These are phyloP conservation scores for Ichneumon xanthorius DNA, from an alignment of 2,888 invertebrate genomes.

Conservation along the genomic window DNA sequence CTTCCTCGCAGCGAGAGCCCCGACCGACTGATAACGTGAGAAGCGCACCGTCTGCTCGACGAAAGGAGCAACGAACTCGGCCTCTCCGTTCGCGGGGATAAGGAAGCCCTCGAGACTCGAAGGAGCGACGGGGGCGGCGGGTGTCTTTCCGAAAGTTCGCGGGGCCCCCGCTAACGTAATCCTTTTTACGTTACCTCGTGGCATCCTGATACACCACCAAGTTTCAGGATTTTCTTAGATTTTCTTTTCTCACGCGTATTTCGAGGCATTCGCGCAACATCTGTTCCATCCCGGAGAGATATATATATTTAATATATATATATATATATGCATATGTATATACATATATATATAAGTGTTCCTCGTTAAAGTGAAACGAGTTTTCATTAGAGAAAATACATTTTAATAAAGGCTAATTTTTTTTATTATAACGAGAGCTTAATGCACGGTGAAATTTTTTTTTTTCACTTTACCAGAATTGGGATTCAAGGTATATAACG, in stretches of 20 bases:
- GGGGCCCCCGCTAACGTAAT: slow-evolving; percentile 46
- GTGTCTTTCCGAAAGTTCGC: slow-evolving; percentile 50
- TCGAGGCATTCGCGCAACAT: slow-evolving; percentile 28
- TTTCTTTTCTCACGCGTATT: slow-evolving; percentile 16
- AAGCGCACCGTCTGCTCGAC: slow-evolving; percentile 69
- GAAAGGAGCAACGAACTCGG: slow-evolving; percentile 62
- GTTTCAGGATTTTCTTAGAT: slow-evolving; percentile 23
- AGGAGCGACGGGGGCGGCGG: slow-evolving; percentile 18
- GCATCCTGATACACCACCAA: slow-evolving; percentile 30
- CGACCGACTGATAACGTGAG: slow-evolving; percentile 72
- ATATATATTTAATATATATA: background rate
- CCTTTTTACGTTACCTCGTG: slow-evolving; percentile 57
- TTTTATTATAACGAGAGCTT: slow-evolving; percentile 13
- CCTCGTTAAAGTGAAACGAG: slow-evolving; percentile 4
- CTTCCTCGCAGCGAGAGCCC: slow-evolving; percentile 30
- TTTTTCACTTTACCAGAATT: background rate
- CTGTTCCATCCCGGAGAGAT: slow-evolving; percentile 14
- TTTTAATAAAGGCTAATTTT: slow-evolving; percentile 20
- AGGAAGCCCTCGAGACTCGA: slow-evolving; percentile 21
- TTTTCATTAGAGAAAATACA: slow-evolving; percentile 30
- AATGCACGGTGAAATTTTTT: background rate
- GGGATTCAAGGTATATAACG: slow-evolving; percentile 30
- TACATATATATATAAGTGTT: slow-evolving; percentile 6
- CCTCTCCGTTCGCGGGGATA: slow-evolving; percentile 12
- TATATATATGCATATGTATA: background rate